Conservation (phyloP, 2,888 invertebrate species). For the Philhelius pedissequus region DNA sequence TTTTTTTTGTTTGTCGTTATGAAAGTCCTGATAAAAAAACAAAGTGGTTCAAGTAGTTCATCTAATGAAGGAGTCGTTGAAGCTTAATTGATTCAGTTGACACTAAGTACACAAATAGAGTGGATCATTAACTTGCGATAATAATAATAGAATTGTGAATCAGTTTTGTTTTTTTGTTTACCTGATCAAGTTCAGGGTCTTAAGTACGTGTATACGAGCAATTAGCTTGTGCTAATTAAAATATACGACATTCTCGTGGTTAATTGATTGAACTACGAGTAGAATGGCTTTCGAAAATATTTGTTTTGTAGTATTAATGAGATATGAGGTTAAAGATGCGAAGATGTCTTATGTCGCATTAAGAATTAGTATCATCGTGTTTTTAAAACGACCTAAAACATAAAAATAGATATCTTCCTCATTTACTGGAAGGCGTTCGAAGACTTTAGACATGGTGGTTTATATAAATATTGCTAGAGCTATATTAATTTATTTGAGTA, state of each 20-base stretch:
- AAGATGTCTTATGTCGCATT: not conserved
- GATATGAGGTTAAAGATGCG: not conserved
- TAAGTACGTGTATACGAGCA: not conserved
- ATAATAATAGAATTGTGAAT: not conserved
- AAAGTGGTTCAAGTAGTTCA: not conserved
- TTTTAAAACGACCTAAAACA: no score
- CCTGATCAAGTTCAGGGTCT: conserved; percentile 43
- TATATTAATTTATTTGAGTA: no score
- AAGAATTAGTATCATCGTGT: not conserved
- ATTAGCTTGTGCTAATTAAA: conserved; percentile 13
- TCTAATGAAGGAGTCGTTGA: not conserved
- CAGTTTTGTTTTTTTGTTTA: not conserved
- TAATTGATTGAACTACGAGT: not conserved
- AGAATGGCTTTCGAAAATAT: not conserved
- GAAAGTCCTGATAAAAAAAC: not conserved
- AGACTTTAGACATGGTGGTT: no score
- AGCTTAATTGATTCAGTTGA: not conserved
- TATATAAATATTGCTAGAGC: no score
- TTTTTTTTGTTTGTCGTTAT: not conserved
- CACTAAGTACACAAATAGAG: not conserved
- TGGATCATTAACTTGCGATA: not conserved
- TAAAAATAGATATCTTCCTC: no score
- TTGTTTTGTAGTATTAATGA: not conserved
- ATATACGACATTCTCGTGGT: not conserved
- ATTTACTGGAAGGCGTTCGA: no score